These are phyloP conservation scores for Equus quagga DNA, from an alignment of 2,113 vertebrate species.

Conservation along the genomic window DNA sequence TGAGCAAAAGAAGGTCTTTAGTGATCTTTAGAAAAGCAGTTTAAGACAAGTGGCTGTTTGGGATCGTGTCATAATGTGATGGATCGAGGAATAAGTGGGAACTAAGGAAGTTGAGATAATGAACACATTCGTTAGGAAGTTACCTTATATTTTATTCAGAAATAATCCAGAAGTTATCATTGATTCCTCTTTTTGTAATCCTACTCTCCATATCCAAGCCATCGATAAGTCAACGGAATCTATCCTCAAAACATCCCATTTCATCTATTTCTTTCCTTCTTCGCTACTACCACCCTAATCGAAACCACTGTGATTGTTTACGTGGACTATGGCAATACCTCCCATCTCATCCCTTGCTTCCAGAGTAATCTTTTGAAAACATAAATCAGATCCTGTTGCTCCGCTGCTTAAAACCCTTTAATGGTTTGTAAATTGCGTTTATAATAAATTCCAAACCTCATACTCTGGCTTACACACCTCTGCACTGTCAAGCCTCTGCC, in stretches of 20 bases:
- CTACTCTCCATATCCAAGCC: neutral
- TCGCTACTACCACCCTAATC: neutral
- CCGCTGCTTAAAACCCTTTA: neutral
- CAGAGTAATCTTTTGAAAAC: neutral
- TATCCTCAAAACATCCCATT: neutral
- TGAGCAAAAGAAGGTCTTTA: neutral
- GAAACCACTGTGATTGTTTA: neutral
- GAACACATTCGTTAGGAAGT: neutral
- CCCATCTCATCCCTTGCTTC: neutral
- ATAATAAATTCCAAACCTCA: neutral
- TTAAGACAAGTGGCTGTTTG: neutral
- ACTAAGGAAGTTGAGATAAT: neutral
- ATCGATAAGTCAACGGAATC: neutral
- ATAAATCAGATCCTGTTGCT: neutral
- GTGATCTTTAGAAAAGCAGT: neutral
- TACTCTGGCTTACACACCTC: neutral
- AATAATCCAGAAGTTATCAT: neutral
- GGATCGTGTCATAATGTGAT: neutral
- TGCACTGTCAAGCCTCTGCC: neutral
- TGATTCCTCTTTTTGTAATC: neutral
- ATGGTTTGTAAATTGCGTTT: neutral
- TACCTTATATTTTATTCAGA: neutral
- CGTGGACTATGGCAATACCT: neutral
- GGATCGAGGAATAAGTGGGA: neutral
- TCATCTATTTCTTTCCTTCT: neutral